Base-by-base conservation (phyloP, 2,113 vertebrate species). In the Ciconia boyciana region DNA sequence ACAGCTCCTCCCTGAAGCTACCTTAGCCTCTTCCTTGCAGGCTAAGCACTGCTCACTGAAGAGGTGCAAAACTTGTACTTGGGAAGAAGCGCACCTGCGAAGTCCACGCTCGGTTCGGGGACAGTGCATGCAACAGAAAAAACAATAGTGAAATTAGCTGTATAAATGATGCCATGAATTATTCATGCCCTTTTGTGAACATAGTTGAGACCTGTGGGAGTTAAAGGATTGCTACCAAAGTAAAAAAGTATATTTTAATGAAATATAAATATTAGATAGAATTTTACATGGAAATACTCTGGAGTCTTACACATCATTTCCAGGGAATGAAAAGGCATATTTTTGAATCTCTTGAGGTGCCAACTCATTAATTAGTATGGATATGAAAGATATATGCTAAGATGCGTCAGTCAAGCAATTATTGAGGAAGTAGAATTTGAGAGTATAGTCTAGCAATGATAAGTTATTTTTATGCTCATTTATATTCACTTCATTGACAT, bases 291-390 rank as follows among this genome's bases (percentile, higher is more conserved):
- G 84, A 83, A 95, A 91, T 90, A 61, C 91, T 94, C 93, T 48
- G 29, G 84, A 84, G 96, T 20, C 28, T 87, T 91, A 83, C 39
- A 88, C n/a, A 91, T 85, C 32, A 77, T 86, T 97, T 87, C 36
- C 83, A 93, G 93, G 66, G 93, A 87, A 91, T 26, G 46, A 91
- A 90, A 95, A 89, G 8, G 34, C 26, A 4, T 58, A 87, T 89
- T 94, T 95, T 66, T 58, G 4, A 95, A 62, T 86, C 89, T 90
- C 84, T 60, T 55, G 94, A 89, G 94, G n/a, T 91, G 46, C 71
- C 66, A 96, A 61, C 43, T 94, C 87, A 94, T 91, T 96, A 96
- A 96, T 96, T 95, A 94, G 82, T 24, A 74, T 8, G 55, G 75
- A 91, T 97, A 77, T 89, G 82, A 85, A 93, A 83, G 84, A 74